Base-by-base conservation (phyloP, 2,888 invertebrate species). In the Zaprionus bogoriensis region DNA sequence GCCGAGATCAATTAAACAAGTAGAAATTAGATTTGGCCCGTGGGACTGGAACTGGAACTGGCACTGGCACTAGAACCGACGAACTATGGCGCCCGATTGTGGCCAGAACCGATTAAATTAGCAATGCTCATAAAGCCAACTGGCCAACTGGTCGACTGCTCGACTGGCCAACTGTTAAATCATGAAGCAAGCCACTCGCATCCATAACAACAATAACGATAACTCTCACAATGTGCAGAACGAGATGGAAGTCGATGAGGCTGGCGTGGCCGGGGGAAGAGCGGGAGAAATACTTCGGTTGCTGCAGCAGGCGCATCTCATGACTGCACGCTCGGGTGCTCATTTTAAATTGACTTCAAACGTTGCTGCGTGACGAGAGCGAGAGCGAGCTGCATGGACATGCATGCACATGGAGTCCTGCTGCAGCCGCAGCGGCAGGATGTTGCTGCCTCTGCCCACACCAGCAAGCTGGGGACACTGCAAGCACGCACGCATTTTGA, bases 341-440 rank as follows among this genome's bases (percentile, higher is more conserved):
- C 79, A 85, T 87, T 84, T 87, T 79, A 84, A 84, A 87, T 84
- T 84, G 84, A 84, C 84, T 84, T 87, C 83, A 84, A 87, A 87
- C 82, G 87, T 75, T 85, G 77, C 79, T 87, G 77, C 84, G 87
- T 85, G 87, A 87, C 75, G 78, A 65, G 74, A 22, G 20, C 10
- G n/a, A 41, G 39, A 32, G 32, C 7, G 32, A 14, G 14, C 81
- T 69, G 85, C 79, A 75, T 85, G 86, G 73, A 70, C 80, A 77
- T 64, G 50, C n/a, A 73, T 6, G 50, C 72, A 7, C n/a, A 30
- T 27, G 27, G 5, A 30, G 39, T 22, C 10, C 25, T 30, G 39
- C 23, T 51, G n/a, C 22, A 39, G 54, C 51, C 41, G 30, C 47
- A 41, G 45, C 23, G 36, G 30, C 68, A 51, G 61, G 48, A 57